Conservation (phyloP, 2,797 vertebrate genomes). For the Monodelphis domestica region DNA sequence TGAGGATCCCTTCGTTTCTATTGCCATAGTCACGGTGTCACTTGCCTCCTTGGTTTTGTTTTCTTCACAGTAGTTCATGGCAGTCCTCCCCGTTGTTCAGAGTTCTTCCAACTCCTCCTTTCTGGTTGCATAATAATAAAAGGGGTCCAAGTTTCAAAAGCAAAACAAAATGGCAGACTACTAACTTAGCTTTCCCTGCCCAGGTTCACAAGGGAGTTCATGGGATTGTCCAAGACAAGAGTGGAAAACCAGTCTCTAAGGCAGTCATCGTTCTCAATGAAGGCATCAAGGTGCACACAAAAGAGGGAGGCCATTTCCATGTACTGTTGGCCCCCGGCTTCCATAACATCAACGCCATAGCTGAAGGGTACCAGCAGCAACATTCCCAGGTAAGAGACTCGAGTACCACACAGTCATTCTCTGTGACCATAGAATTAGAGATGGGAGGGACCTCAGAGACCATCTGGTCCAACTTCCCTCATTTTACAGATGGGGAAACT, state of each 20-base stretch:
- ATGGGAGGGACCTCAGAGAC: not conserved
- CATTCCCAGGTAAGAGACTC: constrained; percentile 88
- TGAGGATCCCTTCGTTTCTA: not conserved
- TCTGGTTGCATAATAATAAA: not conserved
- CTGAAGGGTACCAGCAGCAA: constrained; percentile 95
- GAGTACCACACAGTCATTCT: not conserved
- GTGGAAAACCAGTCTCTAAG: constrained; percentile 92
- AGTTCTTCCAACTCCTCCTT: not conserved
- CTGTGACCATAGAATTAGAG: not conserved
- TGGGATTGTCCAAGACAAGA: constrained; percentile 93
- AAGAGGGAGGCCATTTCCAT: constrained; percentile 94
- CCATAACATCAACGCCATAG: constrained; percentile 92
- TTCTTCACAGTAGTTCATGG: not conserved
- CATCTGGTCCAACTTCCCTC: not conserved
- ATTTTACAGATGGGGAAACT: not conserved
- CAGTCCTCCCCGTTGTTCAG: not conserved
- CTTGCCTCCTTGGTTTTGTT: not conserved
- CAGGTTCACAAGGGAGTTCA: constrained; percentile 98
- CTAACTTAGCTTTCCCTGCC: constrained; percentile 61
- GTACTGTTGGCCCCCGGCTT: constrained; percentile 93
- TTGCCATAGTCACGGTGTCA: not conserved
- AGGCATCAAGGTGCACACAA: constrained; percentile 88
- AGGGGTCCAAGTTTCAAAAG: not conserved
- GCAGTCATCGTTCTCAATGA: constrained; percentile 93
- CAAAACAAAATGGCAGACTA: not conserved